Conservation (phyloP, 2,797 vertebrate genomes). For the Morelia viridis region DNA sequence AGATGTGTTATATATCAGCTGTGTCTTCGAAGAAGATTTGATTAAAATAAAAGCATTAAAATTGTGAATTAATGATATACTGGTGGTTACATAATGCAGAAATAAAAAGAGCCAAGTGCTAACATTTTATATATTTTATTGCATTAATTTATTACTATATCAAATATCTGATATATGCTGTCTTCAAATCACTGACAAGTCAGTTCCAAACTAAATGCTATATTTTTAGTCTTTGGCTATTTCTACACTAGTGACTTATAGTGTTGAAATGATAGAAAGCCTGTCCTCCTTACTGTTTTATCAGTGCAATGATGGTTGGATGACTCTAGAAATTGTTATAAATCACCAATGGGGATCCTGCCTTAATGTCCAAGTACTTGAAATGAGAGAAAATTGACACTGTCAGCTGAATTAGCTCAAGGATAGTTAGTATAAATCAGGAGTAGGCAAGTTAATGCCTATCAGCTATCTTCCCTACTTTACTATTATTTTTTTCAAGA, state of each 20-base stretch:
- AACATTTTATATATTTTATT: neutral
- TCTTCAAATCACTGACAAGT: neutral
- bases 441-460: neutral
- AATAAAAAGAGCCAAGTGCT: neutral
- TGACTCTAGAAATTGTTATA: neutral
- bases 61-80: slow-evolving; percentile 37
- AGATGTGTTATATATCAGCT: neutral
- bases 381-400: neutral
- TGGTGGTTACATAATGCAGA: neutral
- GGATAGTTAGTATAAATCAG: neutral
- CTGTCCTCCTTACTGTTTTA: neutral
- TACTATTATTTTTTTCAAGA: neutral
- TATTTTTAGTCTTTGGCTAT: neutral
- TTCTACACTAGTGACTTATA: neutral
- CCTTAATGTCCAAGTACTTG: neutral
- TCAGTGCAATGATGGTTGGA: neutral
- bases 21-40: neutral
- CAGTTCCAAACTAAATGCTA: neutral
- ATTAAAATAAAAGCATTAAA: slow-evolving; percentile 44
- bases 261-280: neutral
- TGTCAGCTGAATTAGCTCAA: neutral
- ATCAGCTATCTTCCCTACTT: neutral
- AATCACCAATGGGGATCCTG: neutral
- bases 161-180: neutral
- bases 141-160: neutral